Evolutionary conservation across 2,113 vertebrate genomes (phyloP).

Genomic region (Varanus salvator): DNA sequence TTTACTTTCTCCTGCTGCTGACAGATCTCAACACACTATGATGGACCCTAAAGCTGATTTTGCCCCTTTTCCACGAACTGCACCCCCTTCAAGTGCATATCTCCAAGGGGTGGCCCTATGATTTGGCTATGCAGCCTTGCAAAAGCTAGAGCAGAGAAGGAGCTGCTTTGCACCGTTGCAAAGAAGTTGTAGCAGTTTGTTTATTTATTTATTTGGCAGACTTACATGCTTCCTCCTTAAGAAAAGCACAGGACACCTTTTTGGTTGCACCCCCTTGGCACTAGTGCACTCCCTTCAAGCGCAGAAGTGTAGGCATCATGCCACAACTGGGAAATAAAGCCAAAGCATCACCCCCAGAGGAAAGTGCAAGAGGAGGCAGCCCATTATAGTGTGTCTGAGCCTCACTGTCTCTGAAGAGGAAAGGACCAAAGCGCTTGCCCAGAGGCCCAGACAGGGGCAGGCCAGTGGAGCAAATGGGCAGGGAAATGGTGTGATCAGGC

Average conservation of each 20-base stretch:
- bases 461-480: not conserved
- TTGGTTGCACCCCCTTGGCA: not conserved
- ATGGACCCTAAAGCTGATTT: not conserved
- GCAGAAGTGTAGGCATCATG: not conserved
- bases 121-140: not conserved
- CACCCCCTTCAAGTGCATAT: not conserved
- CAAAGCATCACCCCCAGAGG: not conserved
- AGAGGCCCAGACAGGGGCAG: not conserved
- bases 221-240: not conserved
- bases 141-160: not conserved
- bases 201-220: not conserved
- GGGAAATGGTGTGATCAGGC: too few relatives aligned
- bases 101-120: too few relatives aligned
- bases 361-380: not conserved
- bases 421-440: not conserved
- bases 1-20: not conserved
- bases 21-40: not conserved
- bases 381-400: too few relatives aligned
- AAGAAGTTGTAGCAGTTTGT: not conserved
- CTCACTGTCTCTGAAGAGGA: too few relatives aligned
- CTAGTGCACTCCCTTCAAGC: too few relatives aligned
- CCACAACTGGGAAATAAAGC: not conserved
- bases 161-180: not conserved
- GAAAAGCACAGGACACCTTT: not conserved
- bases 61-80: not conserved